A percentile compares a stretch with the other conserved stretches of the same genome.
phyloP scores from a whole-genome alignment of 2,888 invertebrate genomes.

The Choristoneura rosaceana region DNA sequence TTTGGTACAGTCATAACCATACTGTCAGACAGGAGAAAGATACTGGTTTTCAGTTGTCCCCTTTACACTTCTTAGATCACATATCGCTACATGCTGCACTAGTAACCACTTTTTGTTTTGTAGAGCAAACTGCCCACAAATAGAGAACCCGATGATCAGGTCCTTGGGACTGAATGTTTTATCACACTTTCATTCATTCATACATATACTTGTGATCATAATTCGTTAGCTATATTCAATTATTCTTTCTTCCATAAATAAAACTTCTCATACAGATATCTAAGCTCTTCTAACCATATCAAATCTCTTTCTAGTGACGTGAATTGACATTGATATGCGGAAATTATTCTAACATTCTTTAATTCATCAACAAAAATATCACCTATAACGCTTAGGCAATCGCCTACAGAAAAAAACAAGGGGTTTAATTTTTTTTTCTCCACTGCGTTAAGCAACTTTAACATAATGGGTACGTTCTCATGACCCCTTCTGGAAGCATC shows the following conservation, averaged over 20 bases:
- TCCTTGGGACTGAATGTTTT: too few relatives aligned
- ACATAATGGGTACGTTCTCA: conserved; percentile 63
- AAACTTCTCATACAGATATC: conserved; percentile 74
- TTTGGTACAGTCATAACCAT: too few relatives aligned
- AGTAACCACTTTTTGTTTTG: too few relatives aligned
- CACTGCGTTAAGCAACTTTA: conserved; percentile 64
- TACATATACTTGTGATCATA: too few relatives aligned
- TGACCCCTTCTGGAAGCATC: conserved; percentile 59
- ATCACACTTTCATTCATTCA: too few relatives aligned
- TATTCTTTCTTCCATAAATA: conserved; percentile 59
- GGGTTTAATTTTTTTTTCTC: conserved; percentile 54
- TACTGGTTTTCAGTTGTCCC: too few relatives aligned
- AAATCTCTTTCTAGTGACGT: conserved; percentile 69
- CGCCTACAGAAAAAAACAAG: conserved; percentile 62
- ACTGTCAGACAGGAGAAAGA: too few relatives aligned
- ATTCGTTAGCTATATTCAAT: too few relatives aligned
- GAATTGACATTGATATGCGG: conserved; percentile 65
- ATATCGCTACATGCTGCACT: too few relatives aligned
- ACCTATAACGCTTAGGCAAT: conserved; percentile 66
- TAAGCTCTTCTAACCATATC: conserved; percentile 76
- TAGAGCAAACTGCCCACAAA: too few relatives aligned
- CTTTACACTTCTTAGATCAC: too few relatives aligned
- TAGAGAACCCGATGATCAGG: too few relatives aligned
- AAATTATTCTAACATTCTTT: conserved; percentile 65
- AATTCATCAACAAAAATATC: conserved; percentile 73